Conservation (phyloP, 2,113 vertebrate species). For the Eubucco bourcierii region DNA sequence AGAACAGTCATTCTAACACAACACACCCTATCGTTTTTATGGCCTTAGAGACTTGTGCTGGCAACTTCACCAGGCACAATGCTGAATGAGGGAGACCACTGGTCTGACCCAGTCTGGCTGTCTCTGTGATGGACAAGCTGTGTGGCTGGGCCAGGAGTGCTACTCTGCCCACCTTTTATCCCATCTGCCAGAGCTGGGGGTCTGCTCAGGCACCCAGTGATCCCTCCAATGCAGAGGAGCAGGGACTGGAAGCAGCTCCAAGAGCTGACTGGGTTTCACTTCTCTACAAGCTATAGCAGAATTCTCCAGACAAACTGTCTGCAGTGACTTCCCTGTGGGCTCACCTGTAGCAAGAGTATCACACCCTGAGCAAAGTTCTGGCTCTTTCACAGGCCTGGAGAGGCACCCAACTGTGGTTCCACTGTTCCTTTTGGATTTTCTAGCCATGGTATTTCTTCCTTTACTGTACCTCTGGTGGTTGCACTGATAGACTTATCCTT, state of each 20-base stretch:
- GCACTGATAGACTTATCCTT: background rate
- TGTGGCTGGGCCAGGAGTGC: background rate
- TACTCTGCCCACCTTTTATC: background rate
- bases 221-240: background rate
- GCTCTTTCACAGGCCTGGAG: background rate
- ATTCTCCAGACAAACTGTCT: background rate
- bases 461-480: background rate
- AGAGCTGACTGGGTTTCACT: background rate
- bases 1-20: background rate
- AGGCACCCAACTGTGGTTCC: background rate
- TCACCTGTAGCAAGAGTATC: background rate
- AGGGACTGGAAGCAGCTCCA: background rate
- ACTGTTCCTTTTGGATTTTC: background rate
- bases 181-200: background rate
- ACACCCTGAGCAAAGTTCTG: background rate
- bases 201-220: background rate
- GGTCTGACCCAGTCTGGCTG: background rate
- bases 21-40: background rate
- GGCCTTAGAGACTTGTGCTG: background rate
- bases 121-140: background rate
- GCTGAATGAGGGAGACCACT: background rate
- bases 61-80: fast-evolving
- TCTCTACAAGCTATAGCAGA: background rate
- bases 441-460: background rate
- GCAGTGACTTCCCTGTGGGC: background rate